These are phyloP conservation scores for Mesocentrotus franciscanus DNA, from an alignment of 53 echinoderm and acorn worm species.

Conservation along the genomic window DNA sequence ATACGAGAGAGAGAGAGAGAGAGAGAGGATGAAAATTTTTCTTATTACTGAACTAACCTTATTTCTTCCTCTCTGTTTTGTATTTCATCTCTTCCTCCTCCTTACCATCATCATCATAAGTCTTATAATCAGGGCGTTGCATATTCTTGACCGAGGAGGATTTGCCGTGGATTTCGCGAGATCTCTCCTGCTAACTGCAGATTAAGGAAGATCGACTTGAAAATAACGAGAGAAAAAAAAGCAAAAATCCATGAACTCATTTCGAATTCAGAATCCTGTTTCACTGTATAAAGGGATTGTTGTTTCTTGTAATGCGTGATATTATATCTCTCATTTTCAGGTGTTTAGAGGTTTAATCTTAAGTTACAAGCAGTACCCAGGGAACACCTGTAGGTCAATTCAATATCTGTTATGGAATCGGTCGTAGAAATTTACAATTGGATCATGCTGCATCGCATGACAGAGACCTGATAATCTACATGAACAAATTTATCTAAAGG, in stretches of 20 bases:
- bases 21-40: not conserved
- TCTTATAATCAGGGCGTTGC: constrained; percentile 25
- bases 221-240: not conserved
- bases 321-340: constrained; percentile 9
- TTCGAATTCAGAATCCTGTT: not conserved
- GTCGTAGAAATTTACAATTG: not conserved
- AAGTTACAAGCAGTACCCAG: not conserved
- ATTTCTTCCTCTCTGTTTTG: not conserved
- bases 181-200: constrained; percentile 36
- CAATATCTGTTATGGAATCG: constrained; percentile 2
- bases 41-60: not conserved
- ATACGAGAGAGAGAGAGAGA: not conserved
- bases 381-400: constrained; percentile 21
- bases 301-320: not conserved
- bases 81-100: not conserved
- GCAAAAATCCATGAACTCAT: not conserved
- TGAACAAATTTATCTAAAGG: not conserved
- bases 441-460: not conserved
- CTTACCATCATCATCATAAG: not conserved
- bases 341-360: constrained; percentile 20
- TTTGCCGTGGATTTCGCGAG: not conserved
- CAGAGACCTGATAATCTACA: not conserved
- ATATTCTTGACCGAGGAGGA: constrained; percentile 3
- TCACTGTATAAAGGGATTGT: constrained; percentile 18
- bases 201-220: not conserved